Evolutionary conservation across 2,888 invertebrate species (phyloP), one percentile per base, ranked within the genome.

Genomic region (Cerastis leucographa): DNA sequence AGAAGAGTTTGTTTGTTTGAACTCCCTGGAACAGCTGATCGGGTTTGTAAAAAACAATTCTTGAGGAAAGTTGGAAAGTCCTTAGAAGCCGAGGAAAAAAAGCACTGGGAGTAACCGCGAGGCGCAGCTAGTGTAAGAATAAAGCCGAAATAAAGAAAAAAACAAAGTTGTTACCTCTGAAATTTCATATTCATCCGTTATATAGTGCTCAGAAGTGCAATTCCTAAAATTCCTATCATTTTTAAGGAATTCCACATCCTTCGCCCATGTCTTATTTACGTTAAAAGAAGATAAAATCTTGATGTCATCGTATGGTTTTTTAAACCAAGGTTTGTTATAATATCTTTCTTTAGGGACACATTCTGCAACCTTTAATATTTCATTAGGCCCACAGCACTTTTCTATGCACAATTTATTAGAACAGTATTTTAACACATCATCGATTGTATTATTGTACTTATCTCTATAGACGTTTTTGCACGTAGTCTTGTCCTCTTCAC

Each of bases 381-480:
- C 17, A n/a, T 11, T 29, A 14, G 1, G 12, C 3, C n/a, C 14
- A 40, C 78, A 78, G 14, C 78, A 78, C 42, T 78, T 78, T 5
- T 59, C 25, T 11, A 78, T 9, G 35, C 78, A 78, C 51, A 51
- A 19, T 51, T 67, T 78, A 25, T 62, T 29, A 5, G 44, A 22
- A 54, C 78, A 78, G 71, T 67, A 62, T 40, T 59, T 3, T 0
- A 11, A 11, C 3, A 78, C 17, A 29, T 78, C 17, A 29, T 78
- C 25, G 0, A 78, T 71, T 25, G 0, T 0, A 35, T 3, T 61
- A 65, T 78, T 22, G 1, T 54, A 9, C 8, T 14, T 5, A 61
- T 78, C 66, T n/a, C 17, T 67, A 17, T 11, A 78, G 11, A n/a
- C 12, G 2, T 62, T 29, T 49, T 54, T 40, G n/a, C 78, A 78